A percentile compares a stretch with the other conserved stretches of the same genome.
Conservation (phyloP, 2,113 vertebrate genomes). For the Arizona elegans region DNA sequence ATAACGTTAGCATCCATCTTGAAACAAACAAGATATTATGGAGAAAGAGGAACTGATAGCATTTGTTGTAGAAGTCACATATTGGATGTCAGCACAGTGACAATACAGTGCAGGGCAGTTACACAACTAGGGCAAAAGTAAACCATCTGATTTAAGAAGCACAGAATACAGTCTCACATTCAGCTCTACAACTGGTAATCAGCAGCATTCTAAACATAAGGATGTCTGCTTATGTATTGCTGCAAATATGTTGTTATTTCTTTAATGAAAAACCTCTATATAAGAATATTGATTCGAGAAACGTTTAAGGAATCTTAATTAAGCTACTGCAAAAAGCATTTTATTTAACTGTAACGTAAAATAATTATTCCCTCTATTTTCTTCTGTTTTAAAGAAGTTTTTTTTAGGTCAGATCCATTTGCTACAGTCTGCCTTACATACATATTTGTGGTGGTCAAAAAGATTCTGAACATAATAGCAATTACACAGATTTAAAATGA, state of each 20-base stretch:
- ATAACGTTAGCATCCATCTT: neutral
- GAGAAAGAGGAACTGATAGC: neutral
- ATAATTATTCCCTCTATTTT: neutral
- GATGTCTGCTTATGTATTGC: neutral
- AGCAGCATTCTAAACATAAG: neutral
- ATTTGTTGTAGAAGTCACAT: neutral
- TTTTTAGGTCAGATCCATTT: neutral
- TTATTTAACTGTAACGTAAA: neutral
- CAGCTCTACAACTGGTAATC: neutral
- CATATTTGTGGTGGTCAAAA: neutral
- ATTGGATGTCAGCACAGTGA: neutral
- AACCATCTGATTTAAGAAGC: neutral
- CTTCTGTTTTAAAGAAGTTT: neutral
- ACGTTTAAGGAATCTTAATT: neutral
- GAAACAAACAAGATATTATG: neutral
- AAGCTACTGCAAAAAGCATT: slow-evolving; percentile 33
- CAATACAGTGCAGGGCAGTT: neutral
- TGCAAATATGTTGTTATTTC: slow-evolving; percentile 4
- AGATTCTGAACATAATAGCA: neutral
- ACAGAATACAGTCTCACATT: neutral
- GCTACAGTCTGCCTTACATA: neutral
- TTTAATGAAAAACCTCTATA: neutral
- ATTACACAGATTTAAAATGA: neutral
- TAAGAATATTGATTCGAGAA: slow-evolving; percentile 18
- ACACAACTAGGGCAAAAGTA: neutral